Conservation (phyloP, 1,140 invertebrate species). For the Hypsibius dujardini region DNA sequence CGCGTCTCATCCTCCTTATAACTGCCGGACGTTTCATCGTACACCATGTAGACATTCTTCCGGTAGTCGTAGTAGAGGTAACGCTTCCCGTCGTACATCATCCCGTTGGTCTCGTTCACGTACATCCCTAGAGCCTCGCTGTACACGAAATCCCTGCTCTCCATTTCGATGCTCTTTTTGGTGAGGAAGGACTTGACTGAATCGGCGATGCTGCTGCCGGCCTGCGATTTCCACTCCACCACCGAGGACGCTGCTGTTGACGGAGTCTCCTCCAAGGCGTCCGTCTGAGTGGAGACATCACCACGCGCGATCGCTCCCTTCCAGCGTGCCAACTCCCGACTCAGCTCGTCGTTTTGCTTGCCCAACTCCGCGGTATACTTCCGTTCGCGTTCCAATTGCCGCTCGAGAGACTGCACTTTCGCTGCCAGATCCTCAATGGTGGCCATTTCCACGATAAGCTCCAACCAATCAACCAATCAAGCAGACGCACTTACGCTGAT, state of each 20-base stretch:
- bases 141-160: constrained; percentile 11
- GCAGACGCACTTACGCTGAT: too few relatives aligned
- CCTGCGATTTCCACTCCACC: not conserved
- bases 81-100: constrained; percentile 15
- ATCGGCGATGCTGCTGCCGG: not conserved
- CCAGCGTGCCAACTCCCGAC: not conserved
- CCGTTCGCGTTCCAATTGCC: constrained; percentile 7
- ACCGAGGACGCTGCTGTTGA: not conserved
- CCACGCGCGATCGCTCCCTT: not conserved
- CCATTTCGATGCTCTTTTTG: not conserved
- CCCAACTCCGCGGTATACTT: not conserved
- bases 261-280: not conserved
- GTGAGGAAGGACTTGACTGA: constrained; percentile 12
- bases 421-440: too few relatives aligned
- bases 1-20: constrained; percentile 5
- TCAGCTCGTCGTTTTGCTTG: not conserved
- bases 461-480: too few relatives aligned
- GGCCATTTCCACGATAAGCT: too few relatives aligned
- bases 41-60: not conserved
- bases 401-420: not conserved
- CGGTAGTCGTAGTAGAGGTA: constrained; percentile 5
- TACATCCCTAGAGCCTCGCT: constrained; percentile 8
- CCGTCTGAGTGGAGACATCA: not conserved
- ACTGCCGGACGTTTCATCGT: not conserved
- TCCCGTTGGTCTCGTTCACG: not conserved